Evolutionary conservation across 2,113 vertebrate genomes (phyloP).

Genomic region (Seriola rivoliana): DNA sequence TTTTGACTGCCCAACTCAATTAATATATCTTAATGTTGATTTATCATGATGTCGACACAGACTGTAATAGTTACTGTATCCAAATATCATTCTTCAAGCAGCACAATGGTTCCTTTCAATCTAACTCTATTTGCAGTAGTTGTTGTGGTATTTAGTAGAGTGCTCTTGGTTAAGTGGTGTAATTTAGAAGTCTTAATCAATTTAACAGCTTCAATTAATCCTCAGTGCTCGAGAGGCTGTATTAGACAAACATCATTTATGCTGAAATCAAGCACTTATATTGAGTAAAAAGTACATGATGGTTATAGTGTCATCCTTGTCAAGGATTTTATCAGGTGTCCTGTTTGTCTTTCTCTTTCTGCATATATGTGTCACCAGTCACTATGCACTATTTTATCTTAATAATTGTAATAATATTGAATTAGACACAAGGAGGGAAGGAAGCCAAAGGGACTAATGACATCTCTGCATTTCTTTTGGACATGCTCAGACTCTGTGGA

Average conservation of each 20-base stretch:
- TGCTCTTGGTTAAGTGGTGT: slow-evolving; percentile 30
- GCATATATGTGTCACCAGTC: neutral
- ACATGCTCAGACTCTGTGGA: neutral
- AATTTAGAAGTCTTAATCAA: slow-evolving; percentile 36
- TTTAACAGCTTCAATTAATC: slow-evolving; percentile 41
- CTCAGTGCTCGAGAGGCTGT: neutral
- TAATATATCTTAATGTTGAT: neutral
- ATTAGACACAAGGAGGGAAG: neutral
- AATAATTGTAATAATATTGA: neutral
- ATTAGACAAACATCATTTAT: neutral
- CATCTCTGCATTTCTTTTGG: neutral
- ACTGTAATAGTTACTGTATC: neutral
- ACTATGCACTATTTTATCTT: neutral
- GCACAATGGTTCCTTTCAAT: neutral
- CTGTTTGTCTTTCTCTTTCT: neutral
- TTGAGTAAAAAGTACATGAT: neutral
- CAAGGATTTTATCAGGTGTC: neutral
- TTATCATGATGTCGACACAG: neutral
- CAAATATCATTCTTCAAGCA: neutral
- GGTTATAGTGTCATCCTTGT: neutral
- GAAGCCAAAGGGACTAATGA: neutral
- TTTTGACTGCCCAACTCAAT: neutral
- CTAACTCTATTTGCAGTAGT: neutral
- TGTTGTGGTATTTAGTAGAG: neutral
- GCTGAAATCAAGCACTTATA: neutral